Evolutionary conservation across 2,888 invertebrate genomes (phyloP).

Genomic region (Amitus sp.): DNA sequence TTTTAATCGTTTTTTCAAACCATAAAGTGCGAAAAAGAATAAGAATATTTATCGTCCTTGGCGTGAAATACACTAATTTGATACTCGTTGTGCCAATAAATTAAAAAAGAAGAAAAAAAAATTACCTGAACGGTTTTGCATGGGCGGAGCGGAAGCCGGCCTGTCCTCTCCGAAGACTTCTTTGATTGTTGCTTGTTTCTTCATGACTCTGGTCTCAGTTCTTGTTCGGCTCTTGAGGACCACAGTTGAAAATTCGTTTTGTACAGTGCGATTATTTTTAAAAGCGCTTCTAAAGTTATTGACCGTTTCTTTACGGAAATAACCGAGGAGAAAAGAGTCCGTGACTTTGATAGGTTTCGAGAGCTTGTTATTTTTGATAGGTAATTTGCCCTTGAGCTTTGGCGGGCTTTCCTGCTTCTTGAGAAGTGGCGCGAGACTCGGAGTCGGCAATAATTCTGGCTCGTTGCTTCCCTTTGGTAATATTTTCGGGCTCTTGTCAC

Average conservation of each 20-base stretch:
- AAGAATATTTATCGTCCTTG: too few species aligned
- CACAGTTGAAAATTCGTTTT: constrained; percentile 74
- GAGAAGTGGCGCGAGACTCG: constrained; percentile 67
- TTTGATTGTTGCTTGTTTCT: constrained; percentile 81
- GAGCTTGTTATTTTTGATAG: constrained; percentile 49
- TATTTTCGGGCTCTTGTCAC: constrained; percentile 64
- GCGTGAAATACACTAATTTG: too few species aligned
- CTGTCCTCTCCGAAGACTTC: constrained; percentile 85
- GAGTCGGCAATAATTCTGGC: constrained; percentile 73
- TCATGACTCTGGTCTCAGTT: constrained; percentile 77
- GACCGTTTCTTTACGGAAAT: constrained; percentile 76
- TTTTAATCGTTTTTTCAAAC: too few species aligned
- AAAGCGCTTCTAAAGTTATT: constrained; percentile 75
- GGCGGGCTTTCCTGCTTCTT: constrained; percentile 36
- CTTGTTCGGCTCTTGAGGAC: constrained; percentile 80
- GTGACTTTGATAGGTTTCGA: constrained; percentile 54
- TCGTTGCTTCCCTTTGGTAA: constrained; percentile 70
- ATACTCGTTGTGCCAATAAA: neutral
- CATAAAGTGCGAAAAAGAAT: too few species aligned
- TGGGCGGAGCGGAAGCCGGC: constrained; percentile 84
- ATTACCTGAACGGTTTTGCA: constrained; percentile 67
- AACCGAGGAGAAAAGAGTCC: constrained; percentile 71
- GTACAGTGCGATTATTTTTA: constrained; percentile 72
- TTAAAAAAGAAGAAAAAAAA: neutral
- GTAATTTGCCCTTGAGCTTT: constrained; percentile 49